Percentiles rank a stretch among this genome's conserved stretches.
These are phyloP conservation scores for Clarias macrocephalus DNA, from an alignment of 2,113 vertebrate species.

Conservation along the genomic window DNA sequence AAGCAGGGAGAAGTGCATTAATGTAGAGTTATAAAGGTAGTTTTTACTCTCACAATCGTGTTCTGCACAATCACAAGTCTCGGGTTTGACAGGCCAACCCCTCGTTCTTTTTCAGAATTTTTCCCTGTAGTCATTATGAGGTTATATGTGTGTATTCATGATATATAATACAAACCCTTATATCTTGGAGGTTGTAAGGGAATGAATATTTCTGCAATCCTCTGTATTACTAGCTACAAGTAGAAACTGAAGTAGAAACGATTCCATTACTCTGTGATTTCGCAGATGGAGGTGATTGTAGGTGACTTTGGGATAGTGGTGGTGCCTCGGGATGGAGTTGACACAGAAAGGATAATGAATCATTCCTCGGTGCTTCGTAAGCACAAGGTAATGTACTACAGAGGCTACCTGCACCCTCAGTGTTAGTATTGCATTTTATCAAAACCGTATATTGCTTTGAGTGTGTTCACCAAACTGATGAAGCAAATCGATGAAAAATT, in stretches of 20 bases:
- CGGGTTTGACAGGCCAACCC: too few species aligned
- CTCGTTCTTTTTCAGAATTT: neutral
- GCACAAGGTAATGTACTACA: slow-evolving; percentile 78
- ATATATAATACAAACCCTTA: neutral
- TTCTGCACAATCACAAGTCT: too few species aligned
- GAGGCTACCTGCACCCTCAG: neutral
- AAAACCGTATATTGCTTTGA: neutral
- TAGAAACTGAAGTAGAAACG: neutral
- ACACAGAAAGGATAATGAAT: slow-evolving; percentile 94
- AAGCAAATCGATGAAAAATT: neutral
- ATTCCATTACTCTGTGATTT: slow-evolving; percentile 34
- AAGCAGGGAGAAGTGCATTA: too few species aligned
- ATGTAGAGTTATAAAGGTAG: too few species aligned
- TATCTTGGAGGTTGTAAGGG: neutral
- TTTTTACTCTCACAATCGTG: too few species aligned
- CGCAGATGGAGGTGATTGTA: slow-evolving; percentile 96
- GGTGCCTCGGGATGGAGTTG: slow-evolving; percentile 88
- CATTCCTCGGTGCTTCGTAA: slow-evolving; percentile 97
- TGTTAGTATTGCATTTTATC: neutral
- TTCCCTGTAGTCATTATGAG: neutral
- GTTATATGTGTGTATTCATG: neutral
- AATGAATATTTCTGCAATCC: neutral
- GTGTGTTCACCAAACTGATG: neutral
- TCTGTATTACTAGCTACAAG: neutral
- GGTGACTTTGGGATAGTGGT: slow-evolving; percentile 97